Conservation (phyloP, 2,888 invertebrate species). For the Philereme vetulata region DNA sequence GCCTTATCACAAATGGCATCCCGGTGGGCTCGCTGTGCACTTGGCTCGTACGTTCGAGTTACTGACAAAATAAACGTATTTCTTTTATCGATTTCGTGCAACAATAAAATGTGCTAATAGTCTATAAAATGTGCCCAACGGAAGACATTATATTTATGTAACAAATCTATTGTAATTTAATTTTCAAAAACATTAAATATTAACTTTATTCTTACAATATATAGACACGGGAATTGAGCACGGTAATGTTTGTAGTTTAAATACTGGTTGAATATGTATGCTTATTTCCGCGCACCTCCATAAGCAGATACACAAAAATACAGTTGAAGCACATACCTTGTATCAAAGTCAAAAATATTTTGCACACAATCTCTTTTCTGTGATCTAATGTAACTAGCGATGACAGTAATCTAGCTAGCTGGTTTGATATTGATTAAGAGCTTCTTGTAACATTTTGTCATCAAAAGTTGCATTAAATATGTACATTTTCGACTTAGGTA, state of each 20-base stretch:
- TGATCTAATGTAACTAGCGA: constrained; percentile 7
- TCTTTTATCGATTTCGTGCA: constrained; percentile 55
- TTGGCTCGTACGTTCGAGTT: constrained; percentile 53
- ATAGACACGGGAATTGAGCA: constrained; percentile 80
- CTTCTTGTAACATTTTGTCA: constrained; percentile 12
- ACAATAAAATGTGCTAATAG: constrained; percentile 76
- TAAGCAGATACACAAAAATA: constrained; percentile 41
- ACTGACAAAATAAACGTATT: constrained; percentile 46
- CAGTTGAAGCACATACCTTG: constrained; percentile 24
- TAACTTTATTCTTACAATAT: constrained; percentile 78
- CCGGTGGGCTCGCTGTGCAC: constrained; percentile 79
- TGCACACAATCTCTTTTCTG: background rate
- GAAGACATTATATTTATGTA: constrained; percentile 87
- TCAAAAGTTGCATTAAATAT: constrained; percentile 41
- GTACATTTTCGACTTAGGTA: constrained; percentile 29
- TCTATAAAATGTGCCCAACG: constrained; percentile 81
- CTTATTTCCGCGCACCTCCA: constrained; percentile 35
- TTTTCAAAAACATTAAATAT: constrained; percentile 71
- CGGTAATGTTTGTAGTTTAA: constrained; percentile 65
- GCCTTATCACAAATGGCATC: constrained; percentile 77
- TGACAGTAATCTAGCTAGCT: constrained; percentile 7
- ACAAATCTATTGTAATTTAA: constrained; percentile 93
- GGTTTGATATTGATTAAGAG: background rate
- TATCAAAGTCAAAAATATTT: constrained; percentile 6
- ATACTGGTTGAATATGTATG: constrained; percentile 59